These are phyloP conservation scores for Grantiella picta DNA, from an alignment of 2,113 vertebrate genomes.

Conservation along the genomic window DNA sequence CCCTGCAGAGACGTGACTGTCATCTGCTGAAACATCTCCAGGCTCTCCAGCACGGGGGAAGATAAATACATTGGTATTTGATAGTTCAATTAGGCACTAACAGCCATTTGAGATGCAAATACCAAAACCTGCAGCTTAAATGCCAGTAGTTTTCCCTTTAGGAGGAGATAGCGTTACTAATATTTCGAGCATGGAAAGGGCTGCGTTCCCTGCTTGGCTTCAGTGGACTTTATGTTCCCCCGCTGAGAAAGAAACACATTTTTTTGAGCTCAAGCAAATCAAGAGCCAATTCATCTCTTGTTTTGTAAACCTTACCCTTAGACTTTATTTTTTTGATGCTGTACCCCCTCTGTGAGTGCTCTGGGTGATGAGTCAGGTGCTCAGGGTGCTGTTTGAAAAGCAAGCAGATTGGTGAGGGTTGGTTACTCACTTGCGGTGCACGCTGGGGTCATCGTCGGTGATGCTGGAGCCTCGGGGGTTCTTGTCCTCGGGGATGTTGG, in stretches of 20 bases:
- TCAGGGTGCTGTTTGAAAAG: neutral
- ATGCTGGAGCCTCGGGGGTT: slow-evolving; percentile 82
- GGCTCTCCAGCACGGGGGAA: neutral
- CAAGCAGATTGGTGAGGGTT: neutral
- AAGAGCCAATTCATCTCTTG: neutral
- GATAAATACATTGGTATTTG: neutral
- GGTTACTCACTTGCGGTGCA: slow-evolving; percentile 83
- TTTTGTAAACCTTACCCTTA: neutral
- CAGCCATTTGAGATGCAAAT: slow-evolving; percentile 21
- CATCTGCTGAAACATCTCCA: neutral
- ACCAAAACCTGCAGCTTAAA: neutral
- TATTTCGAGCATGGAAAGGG: neutral
- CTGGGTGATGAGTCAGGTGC: neutral
- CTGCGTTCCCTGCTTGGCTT: neutral
- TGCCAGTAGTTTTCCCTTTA: neutral
- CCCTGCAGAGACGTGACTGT: neutral
- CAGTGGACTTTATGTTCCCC: neutral
- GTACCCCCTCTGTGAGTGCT: neutral
- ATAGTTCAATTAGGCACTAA: neutral
- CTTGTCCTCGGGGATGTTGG: slow-evolving; percentile 89
- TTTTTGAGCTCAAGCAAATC: neutral
- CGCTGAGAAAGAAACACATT: neutral
- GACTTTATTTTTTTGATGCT: neutral
- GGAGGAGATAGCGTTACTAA: neutral
- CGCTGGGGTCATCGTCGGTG: slow-evolving; percentile 83